A percentile compares a stretch with the other conserved stretches of the same genome.
Conservation (phyloP, 1,140 invertebrate genomes). For the Agraylea sexmaculata region DNA sequence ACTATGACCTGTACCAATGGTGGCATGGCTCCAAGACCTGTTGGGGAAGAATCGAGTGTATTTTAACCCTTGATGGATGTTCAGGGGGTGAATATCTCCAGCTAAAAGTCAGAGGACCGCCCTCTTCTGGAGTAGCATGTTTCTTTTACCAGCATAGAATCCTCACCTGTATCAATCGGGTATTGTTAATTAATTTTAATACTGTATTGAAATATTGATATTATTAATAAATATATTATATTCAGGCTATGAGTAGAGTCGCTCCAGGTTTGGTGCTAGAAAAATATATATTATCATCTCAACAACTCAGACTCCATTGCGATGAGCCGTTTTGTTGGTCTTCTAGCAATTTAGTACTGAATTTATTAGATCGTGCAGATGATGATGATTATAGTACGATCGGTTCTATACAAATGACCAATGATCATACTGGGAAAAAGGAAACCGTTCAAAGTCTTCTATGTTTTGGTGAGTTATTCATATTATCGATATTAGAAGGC, state of each 20-base stretch:
- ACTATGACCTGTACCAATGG: slow-evolving; percentile 70
- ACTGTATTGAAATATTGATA: slow-evolving; percentile 1
- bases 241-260: slow-evolving; percentile 45
- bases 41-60: slow-evolving; percentile 57
- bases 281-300: slow-evolving; percentile 52
- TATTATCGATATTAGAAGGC: neutral
- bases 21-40: slow-evolving; percentile 66
- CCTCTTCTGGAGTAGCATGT: slow-evolving; percentile 42
- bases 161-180: slow-evolving; percentile 55
- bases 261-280: slow-evolving; percentile 57
- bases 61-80: slow-evolving; percentile 48
- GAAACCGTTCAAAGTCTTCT: slow-evolving; percentile 63
- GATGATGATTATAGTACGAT: slow-evolving; percentile 25
- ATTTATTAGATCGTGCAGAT: slow-evolving; percentile 39
- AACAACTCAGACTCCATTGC: slow-evolving; percentile 43
- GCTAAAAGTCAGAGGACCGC: slow-evolving; percentile 62
- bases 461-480: slow-evolving; percentile 32
- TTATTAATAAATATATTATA: slow-evolving; percentile 15
- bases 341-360: slow-evolving; percentile 46
- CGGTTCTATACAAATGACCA: slow-evolving; percentile 35
- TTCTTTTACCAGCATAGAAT: slow-evolving; percentile 71
- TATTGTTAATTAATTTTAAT: slow-evolving; percentile 22
- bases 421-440: slow-evolving; percentile 45
- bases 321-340: slow-evolving; percentile 47
- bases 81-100: slow-evolving; percentile 45